These are phyloP conservation scores for Yoshiicerus persimilis DNA, from an alignment of 1,140 invertebrate genomes.

Conservation along the genomic window DNA sequence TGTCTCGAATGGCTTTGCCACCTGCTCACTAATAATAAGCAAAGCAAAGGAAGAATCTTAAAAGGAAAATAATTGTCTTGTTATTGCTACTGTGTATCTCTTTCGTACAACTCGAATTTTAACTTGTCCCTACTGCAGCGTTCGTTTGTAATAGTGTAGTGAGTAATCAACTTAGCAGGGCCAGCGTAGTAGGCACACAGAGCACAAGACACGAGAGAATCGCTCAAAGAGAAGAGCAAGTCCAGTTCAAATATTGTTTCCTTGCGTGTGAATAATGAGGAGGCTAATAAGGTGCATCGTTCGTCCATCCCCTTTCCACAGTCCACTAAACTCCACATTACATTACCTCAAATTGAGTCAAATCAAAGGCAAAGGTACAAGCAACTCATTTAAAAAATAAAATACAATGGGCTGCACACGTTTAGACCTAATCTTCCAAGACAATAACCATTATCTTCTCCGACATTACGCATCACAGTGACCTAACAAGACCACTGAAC, in stretches of 20 bases:
- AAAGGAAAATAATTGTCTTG: conserved; percentile 6
- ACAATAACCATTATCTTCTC: neutral
- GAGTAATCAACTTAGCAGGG: neutral
- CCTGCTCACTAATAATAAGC: conserved; percentile 9
- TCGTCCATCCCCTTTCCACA: neutral
- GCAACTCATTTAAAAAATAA: neutral
- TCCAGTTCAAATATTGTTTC: neutral
- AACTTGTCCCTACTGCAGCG: too few relatives aligned
- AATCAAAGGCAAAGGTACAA: conserved; percentile 9
- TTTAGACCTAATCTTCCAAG: neutral
- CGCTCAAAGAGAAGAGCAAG: neutral
- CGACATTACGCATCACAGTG: neutral
- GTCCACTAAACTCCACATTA: neutral
- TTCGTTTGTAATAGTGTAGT: neutral
- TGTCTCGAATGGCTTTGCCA: neutral
- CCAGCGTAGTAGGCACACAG: neutral
- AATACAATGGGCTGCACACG: neutral
- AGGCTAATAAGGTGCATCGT: conserved; percentile 2
- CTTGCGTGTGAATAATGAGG: conserved; percentile 12
- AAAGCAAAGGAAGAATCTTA: neutral
- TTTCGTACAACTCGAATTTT: neutral
- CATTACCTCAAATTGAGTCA: neutral
- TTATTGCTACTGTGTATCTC: neutral
- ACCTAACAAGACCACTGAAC: neutral
- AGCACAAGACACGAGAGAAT: neutral